These are phyloP conservation scores for Synanthedon formicaeformis DNA, from an alignment of 2,888 invertebrate genomes.

Conservation along the genomic window DNA sequence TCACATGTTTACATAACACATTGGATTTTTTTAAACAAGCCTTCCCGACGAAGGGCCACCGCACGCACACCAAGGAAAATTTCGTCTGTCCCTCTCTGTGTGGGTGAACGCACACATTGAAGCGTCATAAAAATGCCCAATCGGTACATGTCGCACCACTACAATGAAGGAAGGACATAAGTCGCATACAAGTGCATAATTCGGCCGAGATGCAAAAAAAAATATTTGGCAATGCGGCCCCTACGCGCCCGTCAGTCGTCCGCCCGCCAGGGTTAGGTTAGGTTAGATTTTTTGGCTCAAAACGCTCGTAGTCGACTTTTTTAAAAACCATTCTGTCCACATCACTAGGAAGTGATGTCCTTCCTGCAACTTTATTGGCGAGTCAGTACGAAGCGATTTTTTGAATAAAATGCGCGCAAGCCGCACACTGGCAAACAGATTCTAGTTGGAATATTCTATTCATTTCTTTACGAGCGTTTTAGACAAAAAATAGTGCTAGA, in stretches of 20 bases:
- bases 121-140: constrained; percentile 59
- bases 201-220: constrained; percentile 72
- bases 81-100: constrained; percentile 43
- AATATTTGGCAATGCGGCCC: constrained; percentile 72
- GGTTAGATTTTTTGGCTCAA: constrained; percentile 71
- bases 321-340: constrained; percentile 52
- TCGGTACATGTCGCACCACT: constrained; percentile 68
- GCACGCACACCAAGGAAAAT: constrained; percentile 52
- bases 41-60: constrained; percentile 42
- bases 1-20: constrained; percentile 65
- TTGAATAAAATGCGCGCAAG: constrained; percentile 41
- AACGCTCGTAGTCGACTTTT: constrained; percentile 65
- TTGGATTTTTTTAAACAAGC: constrained; percentile 58
- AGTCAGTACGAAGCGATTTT: constrained; percentile 56
- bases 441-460: constrained; percentile 18
- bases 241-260: constrained; percentile 69
- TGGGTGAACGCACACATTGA: constrained; percentile 54
- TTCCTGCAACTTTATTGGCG: constrained; percentile 44
- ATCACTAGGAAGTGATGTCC: constrained; percentile 47
- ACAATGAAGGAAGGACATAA: constrained; percentile 69
- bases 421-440: constrained; percentile 5
- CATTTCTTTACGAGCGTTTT: constrained; percentile 1
- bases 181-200: constrained; percentile 72
- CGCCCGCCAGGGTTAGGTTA: constrained; percentile 70
- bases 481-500: neutral